Percentiles rank a stretch among this genome's conserved stretches.
phyloP scores from a whole-genome alignment of 2,113 vertebrate species.

The Cephalopholis sonnerati region DNA sequence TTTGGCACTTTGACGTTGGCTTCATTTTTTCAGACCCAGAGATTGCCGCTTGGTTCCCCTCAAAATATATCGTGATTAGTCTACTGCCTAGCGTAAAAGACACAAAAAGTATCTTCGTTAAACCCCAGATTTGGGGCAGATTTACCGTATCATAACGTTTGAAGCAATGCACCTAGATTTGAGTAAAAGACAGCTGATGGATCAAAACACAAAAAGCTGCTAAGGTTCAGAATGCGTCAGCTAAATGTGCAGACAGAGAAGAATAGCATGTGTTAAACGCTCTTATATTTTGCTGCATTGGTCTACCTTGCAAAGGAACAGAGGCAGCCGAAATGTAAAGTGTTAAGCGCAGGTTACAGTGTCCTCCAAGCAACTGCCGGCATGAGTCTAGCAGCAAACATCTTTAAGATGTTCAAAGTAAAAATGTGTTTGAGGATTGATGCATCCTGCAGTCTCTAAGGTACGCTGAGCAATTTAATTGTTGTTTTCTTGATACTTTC shows the following conservation, averaged over 20 bases:
- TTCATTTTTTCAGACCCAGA: too few relatives aligned
- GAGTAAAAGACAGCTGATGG: background rate
- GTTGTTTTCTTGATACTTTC: slow-evolving; percentile 59
- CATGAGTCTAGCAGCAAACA: slow-evolving; percentile 21
- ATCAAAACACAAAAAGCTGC: slow-evolving; percentile 5
- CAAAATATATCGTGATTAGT: too few relatives aligned
- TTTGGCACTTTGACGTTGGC: too few relatives aligned
- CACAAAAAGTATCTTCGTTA: background rate
- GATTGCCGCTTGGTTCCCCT: too few relatives aligned
- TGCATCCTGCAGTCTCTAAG: slow-evolving; percentile 33
- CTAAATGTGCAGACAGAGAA: slow-evolving; percentile 3
- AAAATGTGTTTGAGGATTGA: slow-evolving; percentile 25
- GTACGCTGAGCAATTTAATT: slow-evolving; percentile 37
- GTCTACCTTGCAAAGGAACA: background rate
- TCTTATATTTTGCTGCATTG: slow-evolving; percentile 10
- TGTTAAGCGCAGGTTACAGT: slow-evolving; percentile 19
- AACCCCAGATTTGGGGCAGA: background rate
- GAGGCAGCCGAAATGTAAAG: slow-evolving; percentile 20
- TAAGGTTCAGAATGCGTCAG: background rate
- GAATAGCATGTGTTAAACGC: background rate
- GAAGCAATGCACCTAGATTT: too few relatives aligned
- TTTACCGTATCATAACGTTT: too few relatives aligned
- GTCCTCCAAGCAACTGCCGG: slow-evolving; percentile 21
- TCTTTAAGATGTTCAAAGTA: slow-evolving; percentile 49
- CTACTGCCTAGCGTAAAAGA: background rate